Conservation (phyloP, 2,888 invertebrate species). For the Habrosyne pyritoides region DNA sequence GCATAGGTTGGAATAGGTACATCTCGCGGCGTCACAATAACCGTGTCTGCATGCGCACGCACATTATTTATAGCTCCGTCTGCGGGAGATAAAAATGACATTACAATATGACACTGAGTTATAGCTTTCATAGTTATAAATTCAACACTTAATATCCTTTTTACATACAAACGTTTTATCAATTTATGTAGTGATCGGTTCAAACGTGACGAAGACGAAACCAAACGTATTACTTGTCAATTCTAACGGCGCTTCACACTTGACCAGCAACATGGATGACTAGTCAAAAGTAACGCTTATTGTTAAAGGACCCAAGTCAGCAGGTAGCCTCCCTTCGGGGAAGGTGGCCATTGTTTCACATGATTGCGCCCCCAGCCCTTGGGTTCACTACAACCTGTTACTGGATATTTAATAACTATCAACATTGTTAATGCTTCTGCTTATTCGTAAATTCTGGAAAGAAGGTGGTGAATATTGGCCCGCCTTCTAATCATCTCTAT, state of each 20-base stretch:
- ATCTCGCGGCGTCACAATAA: background rate
- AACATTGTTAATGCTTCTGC: background rate
- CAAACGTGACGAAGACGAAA: background rate
- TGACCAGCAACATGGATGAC: slow-evolving; percentile 25
- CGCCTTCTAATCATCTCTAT: background rate
- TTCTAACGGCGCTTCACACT: slow-evolving; percentile 1
- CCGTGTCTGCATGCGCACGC: slow-evolving; percentile 6
- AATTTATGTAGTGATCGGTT: background rate
- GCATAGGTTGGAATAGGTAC: background rate
- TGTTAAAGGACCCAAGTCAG: slow-evolving; percentile 18
- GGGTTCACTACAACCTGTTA: background rate
- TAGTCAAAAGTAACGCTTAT: slow-evolving; percentile 23
- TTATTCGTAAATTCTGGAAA: background rate
- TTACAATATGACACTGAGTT: slow-evolving; percentile 18
- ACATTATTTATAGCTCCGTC: slow-evolving; percentile 26
- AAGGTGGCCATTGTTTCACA: slow-evolving; percentile 51
- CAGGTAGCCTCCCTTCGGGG: slow-evolving; percentile 54
- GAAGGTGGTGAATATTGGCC: background rate
- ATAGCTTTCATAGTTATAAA: background rate
- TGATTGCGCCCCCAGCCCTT: background rate
- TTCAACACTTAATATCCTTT: background rate
- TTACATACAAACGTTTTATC: background rate
- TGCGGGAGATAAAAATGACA: slow-evolving; percentile 28
- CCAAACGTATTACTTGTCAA: no score
- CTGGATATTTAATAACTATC: background rate